Base-by-base conservation (phyloP, 1,140 invertebrate genomes). In the Eriosoma lanigerum region DNA sequence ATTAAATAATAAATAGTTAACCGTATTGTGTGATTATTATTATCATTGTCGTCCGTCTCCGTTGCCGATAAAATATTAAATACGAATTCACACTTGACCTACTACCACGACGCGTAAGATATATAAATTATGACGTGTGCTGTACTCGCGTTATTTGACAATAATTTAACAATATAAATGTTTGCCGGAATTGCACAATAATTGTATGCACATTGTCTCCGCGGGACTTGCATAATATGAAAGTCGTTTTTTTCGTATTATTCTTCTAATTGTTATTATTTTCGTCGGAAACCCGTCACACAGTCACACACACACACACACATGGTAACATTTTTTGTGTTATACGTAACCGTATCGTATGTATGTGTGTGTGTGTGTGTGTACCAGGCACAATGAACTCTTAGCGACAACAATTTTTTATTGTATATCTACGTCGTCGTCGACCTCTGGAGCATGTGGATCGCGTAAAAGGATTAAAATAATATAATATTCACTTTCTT, bases 301-400 rank as follows among this genome's bases (percentile, higher is more conserved):
- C 60, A 32, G 19, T 64, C n/a, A 38, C 10, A 15, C 19, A 29
- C 12, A 19, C 26, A 6, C 8, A 9, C 19, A 26, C 17, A 15
- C 17, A 26, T n/a, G 24, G n/a, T n/a, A n/a, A n/a, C n/a, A n/a
- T n/a, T n/a, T n/a, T n/a, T 29, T 5, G 24, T 29, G 56, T 24
- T 60, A 3, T 26, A 56, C 54, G n/a, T 56, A 56, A 56, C 54
- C 54, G 54, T 21, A 26, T 58, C 6, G 56, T 58, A 8, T 12
- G 56, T 24, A 21, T 12, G n/a, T 21, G n/a, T 6, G 54, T 21
- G 10, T 9, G 19, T 54, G 54, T 24, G 21, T 21, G 12, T 10
- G 60, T 62, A 66, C 32, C 19, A 12, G 62, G 26, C 32, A 78
- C 56, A 62, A 78, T 78, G 75, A 78, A 48, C 75, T 62, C 48